A percentile compares a stretch with the other conserved stretches of the same genome.
Evolutionary conservation across 37 sponge, comb jelly and placozoan species (phyloP).

Genomic region (Ianthella basta): DNA sequence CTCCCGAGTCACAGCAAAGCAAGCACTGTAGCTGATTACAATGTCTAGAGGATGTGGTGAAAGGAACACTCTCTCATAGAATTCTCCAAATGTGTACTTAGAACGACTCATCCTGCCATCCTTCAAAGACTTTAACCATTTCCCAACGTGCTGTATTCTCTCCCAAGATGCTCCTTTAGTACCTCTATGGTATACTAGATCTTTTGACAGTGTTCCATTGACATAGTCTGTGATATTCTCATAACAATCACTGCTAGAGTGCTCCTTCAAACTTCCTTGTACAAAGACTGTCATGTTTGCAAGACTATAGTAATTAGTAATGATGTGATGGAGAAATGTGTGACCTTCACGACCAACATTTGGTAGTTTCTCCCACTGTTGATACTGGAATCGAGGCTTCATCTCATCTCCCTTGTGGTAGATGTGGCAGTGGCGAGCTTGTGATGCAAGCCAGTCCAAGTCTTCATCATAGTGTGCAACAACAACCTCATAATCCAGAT

Average conservation of each 20-base stretch:
- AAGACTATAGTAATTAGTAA: constrained; percentile 20
- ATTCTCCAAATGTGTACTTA: not conserved
- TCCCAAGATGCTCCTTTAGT: not conserved
- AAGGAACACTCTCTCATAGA: not conserved
- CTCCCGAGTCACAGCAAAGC: constrained; percentile 23
- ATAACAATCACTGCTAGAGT: not conserved
- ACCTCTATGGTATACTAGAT: not conserved
- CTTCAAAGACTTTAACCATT: not conserved
- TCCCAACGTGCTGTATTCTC: not conserved
- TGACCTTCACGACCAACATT: constrained; percentile 42
- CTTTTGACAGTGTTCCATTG: not conserved
- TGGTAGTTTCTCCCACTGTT: constrained; percentile 36
- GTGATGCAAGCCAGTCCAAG: constrained; percentile 18
- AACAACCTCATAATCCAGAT: constrained; percentile 30
- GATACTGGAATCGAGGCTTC: not conserved
- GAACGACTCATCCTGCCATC: not conserved
- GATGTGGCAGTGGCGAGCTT: constrained; percentile 27
- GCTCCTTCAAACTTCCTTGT: constrained; percentile 7
- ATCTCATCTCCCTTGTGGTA: constrained; percentile 36
- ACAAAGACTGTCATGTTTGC: constrained; percentile 29
- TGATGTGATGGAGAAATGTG: constrained; percentile 34
- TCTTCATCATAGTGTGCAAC: constrained; percentile 29
- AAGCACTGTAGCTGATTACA: not conserved
- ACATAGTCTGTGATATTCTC: not conserved
- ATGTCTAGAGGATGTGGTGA: not conserved